Base-by-base conservation (phyloP, 2,888 invertebrate species). In the Elmis aenea region DNA sequence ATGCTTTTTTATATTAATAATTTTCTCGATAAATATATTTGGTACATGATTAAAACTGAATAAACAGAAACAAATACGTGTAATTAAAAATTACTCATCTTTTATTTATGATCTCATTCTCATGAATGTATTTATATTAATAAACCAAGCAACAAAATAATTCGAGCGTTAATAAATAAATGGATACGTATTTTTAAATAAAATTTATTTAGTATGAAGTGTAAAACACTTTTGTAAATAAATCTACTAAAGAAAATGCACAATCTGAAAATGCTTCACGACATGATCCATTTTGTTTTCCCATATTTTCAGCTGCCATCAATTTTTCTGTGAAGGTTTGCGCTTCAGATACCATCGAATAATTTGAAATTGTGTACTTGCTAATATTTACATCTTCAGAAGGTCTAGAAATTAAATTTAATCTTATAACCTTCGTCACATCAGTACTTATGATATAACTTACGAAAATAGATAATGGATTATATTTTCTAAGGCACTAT, bases 401-500 rank as follows among this genome's bases (percentile, higher is more conserved):
- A 12, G 41, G 41, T 2, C 41, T 41, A 13, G 6, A 40, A 31
- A n/a, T 3, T 6, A n/a, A 13, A 1, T 26, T 9, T 1, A n/a
- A n/a, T 23, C 10, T 3, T 6, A 18, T 6, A 8, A 8, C 8
- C 20, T 18, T 18, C 20, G 5, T 18, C 8, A 18, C 5, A 18
- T 18, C 5, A 18, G 8, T 18, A 18, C 5, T 5, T 8, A 18
- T 18, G 5, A 6, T n/a, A n/a, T n/a, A 5, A 11, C 61, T 56
- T 53, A 64, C 64, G 62, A 63, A 30, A 65, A 58, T 5, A 62
- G 26, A 33, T 52, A 63, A 44, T 66, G 62, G 9, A 68, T 62
- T 20, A 70, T 63, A 24, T 59, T 57, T 41, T 71, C 69, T 20
- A 73, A 45, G 11, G 70, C 51, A 26, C 59, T 61, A 50, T 70